A percentile compares a stretch with the other conserved stretches of the same genome.
Evolutionary conservation across 2,888 invertebrate species (phyloP).

Genomic region (Lasiommata megera): DNA sequence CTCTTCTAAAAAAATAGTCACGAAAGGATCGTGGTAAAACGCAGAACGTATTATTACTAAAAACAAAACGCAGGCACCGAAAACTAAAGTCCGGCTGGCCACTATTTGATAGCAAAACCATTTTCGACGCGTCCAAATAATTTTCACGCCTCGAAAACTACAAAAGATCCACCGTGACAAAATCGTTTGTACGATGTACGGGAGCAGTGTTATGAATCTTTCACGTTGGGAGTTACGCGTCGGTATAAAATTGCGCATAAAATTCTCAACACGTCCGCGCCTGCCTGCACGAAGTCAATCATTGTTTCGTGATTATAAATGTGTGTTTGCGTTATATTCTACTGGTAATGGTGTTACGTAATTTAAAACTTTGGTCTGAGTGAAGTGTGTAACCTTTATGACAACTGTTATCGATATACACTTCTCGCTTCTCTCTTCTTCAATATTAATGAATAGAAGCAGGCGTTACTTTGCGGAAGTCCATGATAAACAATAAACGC

Average conservation of each 20-base stretch:
- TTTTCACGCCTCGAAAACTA: conserved; percentile 21
- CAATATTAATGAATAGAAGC: no score
- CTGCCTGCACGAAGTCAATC: conserved; percentile 65
- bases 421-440: no score
- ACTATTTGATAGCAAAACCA: conserved; percentile 3
- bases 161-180: conserved; percentile 31
- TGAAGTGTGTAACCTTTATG: no score
- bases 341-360: conserved; percentile 14
- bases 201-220: conserved; percentile 59
- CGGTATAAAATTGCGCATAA: conserved; percentile 67
- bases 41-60: not conserved
- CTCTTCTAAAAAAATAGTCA: no score
- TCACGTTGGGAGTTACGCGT: conserved; percentile 59
- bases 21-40: not conserved
- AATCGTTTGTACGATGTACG: conserved; percentile 34
- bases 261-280: conserved; percentile 62
- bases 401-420: no score
- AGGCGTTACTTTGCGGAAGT: no score
- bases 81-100: not conserved
- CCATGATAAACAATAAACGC: no score
- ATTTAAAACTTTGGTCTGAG: not conserved
- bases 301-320: conserved; percentile 74
- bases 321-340: conserved; percentile 4
- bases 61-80: not conserved
- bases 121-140: conserved; percentile 17